phyloP scores from a whole-genome alignment of 2,888 invertebrate genomes.

The Rhingia campestris region DNA sequence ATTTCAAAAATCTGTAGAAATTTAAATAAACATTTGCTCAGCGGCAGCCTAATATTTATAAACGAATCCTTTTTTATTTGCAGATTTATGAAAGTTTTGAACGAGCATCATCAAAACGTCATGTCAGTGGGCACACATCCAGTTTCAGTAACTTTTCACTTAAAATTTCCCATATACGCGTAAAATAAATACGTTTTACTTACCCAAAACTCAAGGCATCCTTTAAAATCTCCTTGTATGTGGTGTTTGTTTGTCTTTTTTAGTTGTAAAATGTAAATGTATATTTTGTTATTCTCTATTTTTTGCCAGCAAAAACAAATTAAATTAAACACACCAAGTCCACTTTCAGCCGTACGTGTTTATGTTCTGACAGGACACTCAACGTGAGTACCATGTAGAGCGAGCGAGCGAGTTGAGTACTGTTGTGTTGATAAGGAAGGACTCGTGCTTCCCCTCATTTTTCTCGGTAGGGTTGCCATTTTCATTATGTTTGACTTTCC shows the following conservation, averaged over 20 bases:
- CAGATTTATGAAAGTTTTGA: no score
- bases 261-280: not conserved
- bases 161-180: not conserved
- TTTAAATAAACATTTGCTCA: no score
- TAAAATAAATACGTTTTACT: slow-evolving; percentile 8
- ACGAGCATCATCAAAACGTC: no score
- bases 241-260: not conserved
- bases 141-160: not conserved
- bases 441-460: slow-evolving; percentile 18
- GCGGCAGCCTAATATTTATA: no score
- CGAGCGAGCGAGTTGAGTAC: not conserved
- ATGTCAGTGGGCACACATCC: not conserved
- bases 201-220: slow-evolving; percentile 14
- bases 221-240: not conserved
- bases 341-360: slow-evolving; percentile 29
- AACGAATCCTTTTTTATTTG: no score
- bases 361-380: slow-evolving; percentile 54
- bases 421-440: slow-evolving; percentile 10
- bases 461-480: not conserved
- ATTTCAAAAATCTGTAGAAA: no score
- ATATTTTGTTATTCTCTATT: not conserved
- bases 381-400: slow-evolving; percentile 22
- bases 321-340: slow-evolving; percentile 32
- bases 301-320: slow-evolving; percentile 9
- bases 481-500: no score